phyloP scores from a whole-genome alignment of 2,113 vertebrate genomes.

The Salvelinus fontinalis region DNA sequence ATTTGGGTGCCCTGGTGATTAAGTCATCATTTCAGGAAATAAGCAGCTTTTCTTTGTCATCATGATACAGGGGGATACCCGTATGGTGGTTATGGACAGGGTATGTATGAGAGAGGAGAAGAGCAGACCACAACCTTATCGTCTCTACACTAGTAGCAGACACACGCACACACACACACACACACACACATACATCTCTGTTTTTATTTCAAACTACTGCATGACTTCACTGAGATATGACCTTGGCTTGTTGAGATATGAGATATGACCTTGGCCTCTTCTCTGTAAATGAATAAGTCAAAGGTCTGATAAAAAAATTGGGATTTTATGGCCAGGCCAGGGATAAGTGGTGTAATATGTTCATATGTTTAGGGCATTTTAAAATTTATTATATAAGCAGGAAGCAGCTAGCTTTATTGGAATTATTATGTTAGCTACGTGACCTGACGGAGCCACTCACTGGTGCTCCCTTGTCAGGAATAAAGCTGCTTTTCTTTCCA shows the following conservation, averaged over 20 bases:
- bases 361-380: too few species aligned
- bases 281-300: slow-evolving; percentile 24
- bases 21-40: not conserved
- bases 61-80: slow-evolving; percentile 9
- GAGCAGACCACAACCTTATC: not conserved
- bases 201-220: not conserved
- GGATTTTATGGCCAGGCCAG: not conserved
- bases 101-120: slow-evolving; percentile 9
- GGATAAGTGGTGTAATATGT: too few species aligned
- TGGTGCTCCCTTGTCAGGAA: not conserved
- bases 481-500: slow-evolving; percentile 51
- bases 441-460: too few species aligned
- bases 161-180: not conserved
- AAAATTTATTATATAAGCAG: too few species aligned
- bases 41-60: not conserved
- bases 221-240: not conserved
- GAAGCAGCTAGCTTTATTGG: too few species aligned
- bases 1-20: not conserved
- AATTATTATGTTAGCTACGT: too few species aligned
- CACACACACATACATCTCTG: not conserved
- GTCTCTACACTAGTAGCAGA: not conserved
- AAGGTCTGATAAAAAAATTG: not conserved
- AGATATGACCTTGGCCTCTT: slow-evolving; percentile 17
- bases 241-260: not conserved
- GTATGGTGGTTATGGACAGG: slow-evolving; percentile 14